phyloP scores from a whole-genome alignment of 2,113 vertebrate species.

The Sinosuthora webbiana region DNA sequence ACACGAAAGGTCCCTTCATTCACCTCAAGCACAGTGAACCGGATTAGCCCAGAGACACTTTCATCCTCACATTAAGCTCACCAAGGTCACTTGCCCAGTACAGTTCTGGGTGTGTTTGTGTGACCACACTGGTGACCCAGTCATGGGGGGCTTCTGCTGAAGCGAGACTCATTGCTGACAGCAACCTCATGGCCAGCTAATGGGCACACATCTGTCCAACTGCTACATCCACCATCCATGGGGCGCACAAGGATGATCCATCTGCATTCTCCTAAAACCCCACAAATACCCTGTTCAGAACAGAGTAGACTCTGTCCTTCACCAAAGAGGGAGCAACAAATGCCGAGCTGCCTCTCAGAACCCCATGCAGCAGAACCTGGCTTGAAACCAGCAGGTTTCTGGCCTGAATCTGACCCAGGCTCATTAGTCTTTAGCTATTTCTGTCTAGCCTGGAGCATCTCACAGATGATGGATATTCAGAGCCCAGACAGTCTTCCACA shows the following conservation, averaged over 20 bases:
- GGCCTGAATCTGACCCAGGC: slow-evolving; percentile 29
- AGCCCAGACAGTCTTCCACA: background rate
- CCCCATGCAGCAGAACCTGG: background rate
- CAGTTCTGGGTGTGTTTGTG: background rate
- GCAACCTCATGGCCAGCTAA: rapidly evolving
- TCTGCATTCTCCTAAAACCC: background rate
- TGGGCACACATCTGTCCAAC: background rate
- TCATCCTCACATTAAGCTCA: background rate
- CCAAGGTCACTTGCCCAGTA: background rate
- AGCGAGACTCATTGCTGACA: background rate
- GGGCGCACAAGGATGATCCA: background rate
- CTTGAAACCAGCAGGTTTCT: slow-evolving; percentile 35
- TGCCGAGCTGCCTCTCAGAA: background rate
- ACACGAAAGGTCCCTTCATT: background rate
- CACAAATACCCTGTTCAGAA: background rate
- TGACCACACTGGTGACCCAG: background rate
- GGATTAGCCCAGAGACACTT: background rate
- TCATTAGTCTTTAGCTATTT: slow-evolving; percentile 56
- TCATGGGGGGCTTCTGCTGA: background rate
- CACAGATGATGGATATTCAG: slow-evolving; percentile 33
- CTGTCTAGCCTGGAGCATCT: slow-evolving; percentile 44
- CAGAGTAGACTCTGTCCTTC: background rate
- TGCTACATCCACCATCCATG: background rate
- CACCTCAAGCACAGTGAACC: background rate
- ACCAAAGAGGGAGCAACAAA: background rate